Conservation (phyloP, 2,797 vertebrate genomes). For the Decapterus maruadsi region DNA sequence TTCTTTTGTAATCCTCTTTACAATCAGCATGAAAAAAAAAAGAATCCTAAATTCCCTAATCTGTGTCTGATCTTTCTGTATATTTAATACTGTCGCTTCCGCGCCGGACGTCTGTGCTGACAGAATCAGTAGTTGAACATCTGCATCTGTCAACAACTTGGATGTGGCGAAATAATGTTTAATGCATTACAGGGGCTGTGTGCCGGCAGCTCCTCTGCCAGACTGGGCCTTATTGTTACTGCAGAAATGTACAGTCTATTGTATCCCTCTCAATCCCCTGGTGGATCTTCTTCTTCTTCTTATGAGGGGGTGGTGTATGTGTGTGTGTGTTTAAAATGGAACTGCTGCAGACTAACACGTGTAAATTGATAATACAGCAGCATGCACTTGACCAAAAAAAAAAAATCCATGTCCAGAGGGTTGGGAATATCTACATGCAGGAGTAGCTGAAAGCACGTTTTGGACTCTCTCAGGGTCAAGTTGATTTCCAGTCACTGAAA, state of each 20-base stretch:
- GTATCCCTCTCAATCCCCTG: constrained; percentile 68
- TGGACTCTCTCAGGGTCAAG: constrained; percentile 82
- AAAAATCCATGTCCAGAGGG: constrained; percentile 52
- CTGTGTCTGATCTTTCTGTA: constrained; percentile 16
- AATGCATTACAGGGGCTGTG: constrained; percentile 69
- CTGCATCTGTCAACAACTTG: constrained; percentile 74
- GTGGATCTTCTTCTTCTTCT: constrained; percentile 55
- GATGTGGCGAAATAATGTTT: constrained; percentile 69
- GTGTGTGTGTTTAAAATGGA: constrained; percentile 66
- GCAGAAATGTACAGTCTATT: constrained; percentile 71
- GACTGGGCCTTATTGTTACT: constrained; percentile 74
- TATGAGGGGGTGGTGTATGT: constrained; percentile 67
- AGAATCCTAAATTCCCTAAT: neutral
- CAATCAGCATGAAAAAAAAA: constrained; percentile 6
- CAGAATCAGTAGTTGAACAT: constrained; percentile 59
- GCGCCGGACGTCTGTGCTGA: constrained; percentile 55
- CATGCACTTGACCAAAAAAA: constrained; percentile 12
- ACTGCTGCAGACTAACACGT: constrained; percentile 68
- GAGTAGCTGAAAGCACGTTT: constrained; percentile 85
- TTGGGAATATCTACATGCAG: constrained; percentile 84
- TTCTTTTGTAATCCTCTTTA: constrained; percentile 68
- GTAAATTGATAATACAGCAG: constrained; percentile 58
- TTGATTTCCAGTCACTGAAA: constrained; percentile 63
- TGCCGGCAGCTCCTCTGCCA: constrained; percentile 51
- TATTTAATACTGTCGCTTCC: constrained; percentile 12